Conservation (phyloP, 2,888 invertebrate genomes). For the Mamestra brassicae region DNA sequence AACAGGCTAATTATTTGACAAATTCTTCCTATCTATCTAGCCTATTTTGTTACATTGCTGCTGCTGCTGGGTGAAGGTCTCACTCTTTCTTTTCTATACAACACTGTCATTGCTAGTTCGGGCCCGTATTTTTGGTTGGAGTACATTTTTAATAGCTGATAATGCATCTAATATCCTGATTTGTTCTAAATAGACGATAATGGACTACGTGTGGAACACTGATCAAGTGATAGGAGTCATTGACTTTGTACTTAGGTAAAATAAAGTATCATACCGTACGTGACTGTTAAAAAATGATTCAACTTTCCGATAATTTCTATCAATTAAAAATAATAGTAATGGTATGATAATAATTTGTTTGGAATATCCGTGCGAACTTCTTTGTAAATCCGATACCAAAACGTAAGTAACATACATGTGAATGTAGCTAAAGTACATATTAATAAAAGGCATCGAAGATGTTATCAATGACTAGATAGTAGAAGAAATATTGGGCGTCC, state of each 20-base stretch:
- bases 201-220: not conserved
- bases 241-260: constrained; percentile 1
- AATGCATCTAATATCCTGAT: not conserved
- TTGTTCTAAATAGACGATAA: not conserved
- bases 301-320: not conserved
- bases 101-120: too few relatives aligned
- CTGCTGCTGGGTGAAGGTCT: too few relatives aligned
- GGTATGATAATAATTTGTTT: not conserved
- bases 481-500: too few relatives aligned
- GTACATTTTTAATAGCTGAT: too few relatives aligned
- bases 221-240: not conserved
- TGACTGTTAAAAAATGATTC: not conserved
- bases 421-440: not conserved
- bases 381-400: constrained; percentile 1
- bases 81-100: too few relatives aligned
- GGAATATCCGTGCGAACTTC: constrained; percentile 19
- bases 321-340: not conserved
- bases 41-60: too few relatives aligned
- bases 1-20: too few relatives aligned
- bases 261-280: not conserved
- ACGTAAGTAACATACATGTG: not conserved
- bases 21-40: too few relatives aligned
- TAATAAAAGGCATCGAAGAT: not conserved
- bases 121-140: too few relatives aligned
- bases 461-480: too few relatives aligned